Evolutionary conservation across 2,797 vertebrate genomes (phyloP), one percentile per base, ranked within the genome.

Genomic region (Sitta carolinensis): DNA sequence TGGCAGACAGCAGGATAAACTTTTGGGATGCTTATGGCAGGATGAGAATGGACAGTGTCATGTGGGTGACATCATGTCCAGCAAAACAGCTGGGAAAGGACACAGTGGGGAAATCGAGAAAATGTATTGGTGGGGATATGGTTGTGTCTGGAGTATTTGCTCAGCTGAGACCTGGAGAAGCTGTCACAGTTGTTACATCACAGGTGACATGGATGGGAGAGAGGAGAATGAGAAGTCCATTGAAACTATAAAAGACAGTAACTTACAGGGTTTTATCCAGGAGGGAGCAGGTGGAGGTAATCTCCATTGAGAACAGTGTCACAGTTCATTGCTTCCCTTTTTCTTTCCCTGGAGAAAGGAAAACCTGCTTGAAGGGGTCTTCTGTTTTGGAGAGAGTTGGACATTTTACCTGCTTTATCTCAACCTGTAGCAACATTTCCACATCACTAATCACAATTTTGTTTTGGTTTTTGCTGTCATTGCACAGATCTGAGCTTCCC

Each of bases 341-440:
- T 87, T 25, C 26, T 95, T 81, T 23, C 20, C 11, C 8, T 47
- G 34, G 27, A 76, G 45, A 54, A 58, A 79, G 8, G 23, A 90
- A 90, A 93, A 81, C 6, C 9, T 83, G 11, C 11, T 27, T 73
- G 54, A 75, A 91, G 30, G 4, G n/a, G 22, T 38, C 62, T 83
- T 87, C 89, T 93, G 47, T 93, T 92, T 81, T 81, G 82, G 40
- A 78, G 40, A 62, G n/a, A 84, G 48, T 29, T 90, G 52, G 43
- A 42, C 73, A 36, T 69, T 93, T 91, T 62, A 91, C 58, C 51
- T 91, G 32, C 47, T 84, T 90, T 86, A 61, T 84, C 18, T 66
- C 30, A 64, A 83, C 32, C 47, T 76, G 27, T 55, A 87, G 43
- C 30, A 87, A 29, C 23, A 18, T 75, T 94, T 93, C 62, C 66